These are phyloP conservation scores for Esox lucius DNA, from an alignment of 2,797 vertebrate species.

Conservation along the genomic window DNA sequence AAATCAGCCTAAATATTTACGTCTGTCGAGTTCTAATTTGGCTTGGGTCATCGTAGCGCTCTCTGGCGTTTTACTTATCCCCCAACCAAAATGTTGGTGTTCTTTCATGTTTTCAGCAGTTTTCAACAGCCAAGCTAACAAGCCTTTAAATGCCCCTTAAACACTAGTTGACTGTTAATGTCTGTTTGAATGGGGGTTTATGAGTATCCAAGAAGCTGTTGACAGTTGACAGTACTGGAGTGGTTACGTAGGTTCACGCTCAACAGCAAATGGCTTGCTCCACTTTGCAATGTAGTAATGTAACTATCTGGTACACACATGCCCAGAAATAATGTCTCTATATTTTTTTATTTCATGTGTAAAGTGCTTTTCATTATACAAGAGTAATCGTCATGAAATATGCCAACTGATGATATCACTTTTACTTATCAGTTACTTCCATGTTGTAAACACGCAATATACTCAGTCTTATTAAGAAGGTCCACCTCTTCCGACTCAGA, in stretches of 20 bases:
- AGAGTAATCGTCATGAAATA: neutral
- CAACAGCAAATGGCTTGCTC: neutral
- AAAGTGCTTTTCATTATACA: neutral
- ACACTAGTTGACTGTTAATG: slow-evolving; percentile 40
- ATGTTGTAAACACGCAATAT: no score
- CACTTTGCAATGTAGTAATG: no score
- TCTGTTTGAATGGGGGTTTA: neutral
- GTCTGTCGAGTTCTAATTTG: slow-evolving; percentile 60
- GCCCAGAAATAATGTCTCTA: neutral
- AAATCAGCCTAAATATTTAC: slow-evolving; percentile 77
- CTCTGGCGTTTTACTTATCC: neutral
- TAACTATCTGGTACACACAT: neutral
- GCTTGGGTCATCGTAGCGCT: slow-evolving; percentile 52
- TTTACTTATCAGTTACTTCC: neutral
- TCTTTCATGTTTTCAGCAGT: neutral
- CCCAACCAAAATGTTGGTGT: neutral
- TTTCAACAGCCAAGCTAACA: slow-evolving; percentile 52
- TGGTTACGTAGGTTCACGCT: neutral
- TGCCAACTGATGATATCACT: neutral
- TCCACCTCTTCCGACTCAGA: neutral
- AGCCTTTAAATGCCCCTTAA: slow-evolving; percentile 61
- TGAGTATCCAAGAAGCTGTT: neutral
- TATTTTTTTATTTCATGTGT: neutral
- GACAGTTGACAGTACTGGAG: neutral
- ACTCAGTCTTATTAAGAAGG: neutral